Evolutionary conservation across 1,140 invertebrate species (phyloP), one percentile per base, ranked within the genome.

Genomic region (Cyphomyrmex costatus): DNA sequence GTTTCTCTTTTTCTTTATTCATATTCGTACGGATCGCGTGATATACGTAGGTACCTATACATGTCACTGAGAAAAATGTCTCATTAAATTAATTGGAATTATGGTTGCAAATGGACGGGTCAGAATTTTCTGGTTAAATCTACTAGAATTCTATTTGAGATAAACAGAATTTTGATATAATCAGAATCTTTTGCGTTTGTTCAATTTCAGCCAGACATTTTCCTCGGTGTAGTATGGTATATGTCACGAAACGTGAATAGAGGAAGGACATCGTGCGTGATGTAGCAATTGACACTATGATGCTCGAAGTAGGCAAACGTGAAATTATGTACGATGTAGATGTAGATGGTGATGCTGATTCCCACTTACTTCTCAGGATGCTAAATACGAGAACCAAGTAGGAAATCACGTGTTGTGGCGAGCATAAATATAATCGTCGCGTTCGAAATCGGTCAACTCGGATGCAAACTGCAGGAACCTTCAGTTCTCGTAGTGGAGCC

Each of bases 371-470:
- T 74, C 36, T 73, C 68, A 36, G 12, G 33, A 65, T 21, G 65
- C 65, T 70, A 70, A 80, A 73, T 16, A 36, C 53, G 53, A 82
- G 51, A 58, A 58, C 2, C 79, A 56, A 56, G 21, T 56, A 21
- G 66, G 68, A 83, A 61, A 49, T 36, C 24, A 51, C 53, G 79
- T 60, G 68, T 36, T 60, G 68, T 36, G 63, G 77, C 77, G 66
- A 58, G 53, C 66, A 58, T 53, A 58, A 71, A 33, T 46, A 56
- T 5, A 49, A 74, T 49, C 79, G 51, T 71, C 33, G 66, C 53
- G 66, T 21, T 82, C n/a, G 77, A 80, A 80, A 68, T 33, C 30
- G n/a, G 70, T 66, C 19, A 66, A 21, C 53, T 36, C 36, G 8
- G 65, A 49, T 27, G 49, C 42, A 46, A 60, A 74, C 24, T 36